Evolutionary conservation across 2,797 vertebrate species (phyloP).

Genomic region (Psittacula derbiana): DNA sequence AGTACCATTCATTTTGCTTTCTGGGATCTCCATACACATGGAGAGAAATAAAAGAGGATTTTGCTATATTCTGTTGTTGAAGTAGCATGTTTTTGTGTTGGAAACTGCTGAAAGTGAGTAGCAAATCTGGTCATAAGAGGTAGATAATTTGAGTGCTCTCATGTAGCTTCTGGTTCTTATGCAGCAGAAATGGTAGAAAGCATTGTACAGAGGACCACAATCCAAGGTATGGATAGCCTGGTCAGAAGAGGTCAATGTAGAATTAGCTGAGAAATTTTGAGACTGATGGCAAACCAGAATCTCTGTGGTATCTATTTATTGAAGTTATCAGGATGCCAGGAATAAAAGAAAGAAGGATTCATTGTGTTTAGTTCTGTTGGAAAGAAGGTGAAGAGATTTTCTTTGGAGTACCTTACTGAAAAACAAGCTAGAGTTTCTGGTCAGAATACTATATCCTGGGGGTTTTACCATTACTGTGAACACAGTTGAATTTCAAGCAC

Average conservation of each 20-base stretch:
- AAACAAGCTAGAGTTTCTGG: not conserved
- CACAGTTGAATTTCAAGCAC: not conserved
- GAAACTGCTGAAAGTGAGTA: not conserved
- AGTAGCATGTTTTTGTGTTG: not conserved
- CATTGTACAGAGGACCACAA: not conserved
- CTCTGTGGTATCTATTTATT: not conserved
- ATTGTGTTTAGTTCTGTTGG: not conserved
- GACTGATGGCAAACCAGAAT: not conserved
- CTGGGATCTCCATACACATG: not conserved
- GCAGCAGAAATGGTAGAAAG: not conserved
- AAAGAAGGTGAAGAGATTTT: not conserved
- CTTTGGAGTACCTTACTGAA: not conserved
- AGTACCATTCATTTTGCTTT: not conserved
- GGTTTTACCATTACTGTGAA: not conserved
- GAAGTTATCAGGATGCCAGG: not conserved
- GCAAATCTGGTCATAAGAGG: not conserved
- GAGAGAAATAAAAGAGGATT: not conserved
- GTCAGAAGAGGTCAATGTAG: not conserved
- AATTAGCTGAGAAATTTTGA: not conserved
- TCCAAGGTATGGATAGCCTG: not conserved
- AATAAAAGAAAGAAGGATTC: not conserved
- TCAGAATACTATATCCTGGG: not conserved
- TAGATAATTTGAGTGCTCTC: not conserved
- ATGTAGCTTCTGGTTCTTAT: not conserved
- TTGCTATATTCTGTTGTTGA: not conserved